Base-by-base conservation (phyloP, 2,888 invertebrate genomes). In the Parapristionchus giblindavisi region DNA sequence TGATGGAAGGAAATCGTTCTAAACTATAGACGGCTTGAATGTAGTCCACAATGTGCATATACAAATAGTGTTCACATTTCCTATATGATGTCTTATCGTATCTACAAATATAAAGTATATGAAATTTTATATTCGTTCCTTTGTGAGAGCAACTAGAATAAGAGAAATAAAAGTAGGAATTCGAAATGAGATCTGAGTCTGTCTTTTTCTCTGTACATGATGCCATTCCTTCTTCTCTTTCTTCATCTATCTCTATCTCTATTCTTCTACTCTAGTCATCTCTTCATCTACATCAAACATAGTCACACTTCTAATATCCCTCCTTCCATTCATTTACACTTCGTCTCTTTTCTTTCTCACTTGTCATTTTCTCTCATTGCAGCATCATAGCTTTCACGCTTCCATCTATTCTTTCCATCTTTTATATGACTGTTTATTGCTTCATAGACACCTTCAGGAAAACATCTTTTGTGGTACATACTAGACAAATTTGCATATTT, bases 1-100 rank as follows among this genome's bases (percentile, higher is more conserved):
- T 84, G 81, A 82, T 84, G 84, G 56, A 78, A 17, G 71, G 74
- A 14, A 77, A 77, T 27, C 54, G 77, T 43, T 63, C 63, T 1
- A 63, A 63, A 43, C 40, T 63, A 17, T 63, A n/a, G 43, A 43
- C 43, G 27, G n/a, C n/a, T n/a, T n/a, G n/a, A n/a, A n/a, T n/a
- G n/a, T n/a, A n/a, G n/a, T n/a, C n/a, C n/a, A n/a, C n/a, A n/a
- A n/a, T n/a, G n/a, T n/a, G n/a, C n/a, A n/a, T n/a, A n/a, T n/a
- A n/a, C n/a, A n/a, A n/a, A 63, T 29, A 38, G 43, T 43, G 43
- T 36, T 27, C 38, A 8, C 38, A 14, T 58, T 36, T 34, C 29
- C 34, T 17, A 24, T 5, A 17, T 43, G 43, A 38, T 14, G 61
- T 61, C n/a, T n/a, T 38, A 36, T 56, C 60, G 21, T 36, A 27